Evolutionary conservation across 2,888 invertebrate species (phyloP), one percentile per base, ranked within the genome.

Genomic region (Diaperis boleti): DNA sequence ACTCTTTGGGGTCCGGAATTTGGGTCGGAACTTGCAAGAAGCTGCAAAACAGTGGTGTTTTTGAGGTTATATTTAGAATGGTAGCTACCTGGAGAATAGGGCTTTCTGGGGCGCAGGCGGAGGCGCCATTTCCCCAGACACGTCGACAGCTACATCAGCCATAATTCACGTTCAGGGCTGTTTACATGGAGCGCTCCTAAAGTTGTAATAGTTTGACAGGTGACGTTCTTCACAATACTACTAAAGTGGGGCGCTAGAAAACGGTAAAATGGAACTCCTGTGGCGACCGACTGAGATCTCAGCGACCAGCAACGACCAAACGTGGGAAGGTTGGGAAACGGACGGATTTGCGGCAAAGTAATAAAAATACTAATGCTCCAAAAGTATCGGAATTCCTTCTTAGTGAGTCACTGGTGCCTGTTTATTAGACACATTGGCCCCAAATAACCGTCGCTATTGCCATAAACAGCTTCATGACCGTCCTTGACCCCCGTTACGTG

Each of bases 1-100:
- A 88, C 72, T 86, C 85, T 64, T 82, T 79, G 0, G 85, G 82
- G 63, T 82, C 79, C 1, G 83, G 82, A 22, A 83, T 62, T 57
- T 80, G 77, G 3, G 74, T 74, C 1, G 82, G 81, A 35, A 82
- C 69, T n/a, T n/a, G n/a, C 22, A 82, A 68, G 57, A 81, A 75
- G 64, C 82, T 82, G 62, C 44, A 75, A 56, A 49, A 14, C n/a
- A n/a, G n/a, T n/a, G n/a, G n/a, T n/a, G n/a, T n/a, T n/a, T n/a
- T 49, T 45, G 44, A 57, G 65, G 62, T 67, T 69, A 71, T 61
- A 62, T 17, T 29, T 7, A 13, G 5, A 37, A 17, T 41, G 3
- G 10, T 17, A 17, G 55, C n/a, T 63, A 72, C 69, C 68, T 71
- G 5, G 65, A 56, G 47, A 67, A 70, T 45, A 20, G 54, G 35